Base-by-base conservation (phyloP, 2,797 vertebrate species). In the Coendou prehensilis region DNA sequence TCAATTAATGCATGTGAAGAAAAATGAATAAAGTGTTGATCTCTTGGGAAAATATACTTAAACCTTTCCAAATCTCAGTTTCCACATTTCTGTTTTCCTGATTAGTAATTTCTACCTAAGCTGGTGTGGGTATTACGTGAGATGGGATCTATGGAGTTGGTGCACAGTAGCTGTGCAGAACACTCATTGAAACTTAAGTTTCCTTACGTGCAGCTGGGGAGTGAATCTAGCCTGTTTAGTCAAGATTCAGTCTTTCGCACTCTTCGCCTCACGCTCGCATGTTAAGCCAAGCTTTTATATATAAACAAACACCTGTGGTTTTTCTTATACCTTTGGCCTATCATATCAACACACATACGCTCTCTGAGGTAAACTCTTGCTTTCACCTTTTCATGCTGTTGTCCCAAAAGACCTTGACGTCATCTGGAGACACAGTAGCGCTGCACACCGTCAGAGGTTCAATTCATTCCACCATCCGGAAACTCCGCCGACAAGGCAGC, bases 401-500 rank as follows among this genome's bases (percentile, higher is more conserved):
- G 90, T 97, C 94, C 96, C 96, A 88, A 82, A 96, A 96, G 93
- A 95, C 1, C 37, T 91, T 98, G 90, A 97, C 93, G 83, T 97
- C 96, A 97, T 89, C 88, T 80, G 50, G 85, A 97, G 95, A 95
- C 94, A 96, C 28, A 89, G 93, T 63, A 97, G 88, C 87, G 15
- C 94, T 33, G 2, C 69, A 47, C 4, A 67, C 85, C 89, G 96
- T 97, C 47, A 97, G 97, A 98, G 96, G 96, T 97, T 98, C 97
- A 84, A 96, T 84, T 95, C 92, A 90, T 90, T 87, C 37, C 94
- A 69, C 86, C 81, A 79, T 91, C 93, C 71, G 73, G 76, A 97
- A 98, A 98, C 26, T 96, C 75, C 45, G 81, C 23, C 2, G 56
- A 98, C 97, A 97, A 97, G 98, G 90, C 87, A 88, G 95, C 95